A percentile compares a stretch with the other conserved stretches of the same genome.
phyloP scores from a whole-genome alignment of 2,888 invertebrate genomes.

The Phymatocera aterrima region DNA sequence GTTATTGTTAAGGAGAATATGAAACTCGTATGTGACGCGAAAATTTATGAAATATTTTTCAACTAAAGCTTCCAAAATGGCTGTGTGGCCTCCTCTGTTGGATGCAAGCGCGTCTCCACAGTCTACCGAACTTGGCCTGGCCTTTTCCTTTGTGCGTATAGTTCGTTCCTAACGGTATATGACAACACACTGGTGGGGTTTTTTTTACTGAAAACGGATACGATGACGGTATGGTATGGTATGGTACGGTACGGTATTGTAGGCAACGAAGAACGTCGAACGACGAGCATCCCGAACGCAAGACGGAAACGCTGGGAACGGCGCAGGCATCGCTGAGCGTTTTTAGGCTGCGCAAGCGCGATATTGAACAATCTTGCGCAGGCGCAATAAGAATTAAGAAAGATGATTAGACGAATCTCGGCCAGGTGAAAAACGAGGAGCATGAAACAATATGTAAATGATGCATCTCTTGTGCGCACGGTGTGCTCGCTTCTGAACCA shows the following conservation, averaged over 20 bases:
- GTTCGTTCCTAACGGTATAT: slow-evolving; percentile 67
- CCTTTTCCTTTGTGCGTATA: slow-evolving; percentile 74
- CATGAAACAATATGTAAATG: no score
- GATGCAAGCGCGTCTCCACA: slow-evolving; percentile 72
- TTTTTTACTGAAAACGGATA: slow-evolving; percentile 69
- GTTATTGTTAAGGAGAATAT: no score
- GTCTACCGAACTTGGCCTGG: slow-evolving; percentile 61
- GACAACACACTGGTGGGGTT: slow-evolving; percentile 63
- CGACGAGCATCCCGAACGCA: no score
- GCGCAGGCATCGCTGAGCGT: slow-evolving; percentile 25
- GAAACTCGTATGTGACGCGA: no score
- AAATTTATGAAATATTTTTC: no score
- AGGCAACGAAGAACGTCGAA: slow-evolving; percentile 51
- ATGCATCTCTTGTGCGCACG: no score
- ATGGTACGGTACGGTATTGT: no score
- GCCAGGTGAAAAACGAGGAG: no score
- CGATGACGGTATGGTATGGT: no score
- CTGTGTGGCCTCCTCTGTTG: slow-evolving; percentile 61
- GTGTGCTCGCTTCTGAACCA: no score
- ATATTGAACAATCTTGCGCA: neutral
- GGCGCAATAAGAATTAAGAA: slow-evolving; percentile 44
- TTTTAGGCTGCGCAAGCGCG: slow-evolving; percentile 23
- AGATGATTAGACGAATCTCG: no score
- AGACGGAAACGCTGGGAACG: slow-evolving; percentile 50
- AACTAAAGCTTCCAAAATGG: slow-evolving; percentile 73